A percentile compares a stretch with the other conserved stretches of the same genome.
phyloP scores from a whole-genome alignment of 2,797 vertebrate species.

The Galago senegalensis region DNA sequence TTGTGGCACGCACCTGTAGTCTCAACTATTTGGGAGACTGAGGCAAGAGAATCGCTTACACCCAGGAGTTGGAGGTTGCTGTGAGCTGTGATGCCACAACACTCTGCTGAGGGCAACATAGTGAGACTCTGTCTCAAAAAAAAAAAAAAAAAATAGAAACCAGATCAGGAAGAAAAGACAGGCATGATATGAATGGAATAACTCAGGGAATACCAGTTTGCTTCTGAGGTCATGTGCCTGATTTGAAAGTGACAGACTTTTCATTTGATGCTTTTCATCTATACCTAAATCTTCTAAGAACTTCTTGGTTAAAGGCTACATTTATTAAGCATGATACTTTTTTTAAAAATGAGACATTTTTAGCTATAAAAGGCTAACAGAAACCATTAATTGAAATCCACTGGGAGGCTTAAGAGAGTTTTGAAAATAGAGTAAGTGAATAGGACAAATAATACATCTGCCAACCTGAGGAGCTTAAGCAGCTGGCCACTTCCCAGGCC shows the following conservation, averaged over 20 bases:
- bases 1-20: too few relatives aligned
- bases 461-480: neutral
- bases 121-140: too few relatives aligned
- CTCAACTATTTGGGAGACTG: too few relatives aligned
- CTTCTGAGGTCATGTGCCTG: constrained; percentile 23
- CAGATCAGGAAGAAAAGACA: constrained; percentile 60
- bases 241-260: constrained; percentile 63
- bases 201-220: constrained; percentile 51
- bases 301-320: constrained; percentile 57
- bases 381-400: constrained; percentile 69
- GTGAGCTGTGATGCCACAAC: too few relatives aligned
- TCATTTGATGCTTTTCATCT: constrained; percentile 58
- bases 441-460: constrained; percentile 30
- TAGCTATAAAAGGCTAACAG: constrained; percentile 69
- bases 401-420: constrained; percentile 40
- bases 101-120: too few relatives aligned
- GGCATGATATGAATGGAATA: constrained; percentile 57
- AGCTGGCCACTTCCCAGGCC: neutral
- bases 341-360: constrained; percentile 14
- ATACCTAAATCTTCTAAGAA: constrained; percentile 43
- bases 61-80: too few relatives aligned
- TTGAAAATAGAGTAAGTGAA: constrained; percentile 47
- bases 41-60: too few relatives aligned
- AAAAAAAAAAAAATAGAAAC: neutral
- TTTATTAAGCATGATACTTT: constrained; percentile 52